Conservation (phyloP, 1,140 invertebrate genomes). For the Macrotrachela quadricornifera region DNA sequence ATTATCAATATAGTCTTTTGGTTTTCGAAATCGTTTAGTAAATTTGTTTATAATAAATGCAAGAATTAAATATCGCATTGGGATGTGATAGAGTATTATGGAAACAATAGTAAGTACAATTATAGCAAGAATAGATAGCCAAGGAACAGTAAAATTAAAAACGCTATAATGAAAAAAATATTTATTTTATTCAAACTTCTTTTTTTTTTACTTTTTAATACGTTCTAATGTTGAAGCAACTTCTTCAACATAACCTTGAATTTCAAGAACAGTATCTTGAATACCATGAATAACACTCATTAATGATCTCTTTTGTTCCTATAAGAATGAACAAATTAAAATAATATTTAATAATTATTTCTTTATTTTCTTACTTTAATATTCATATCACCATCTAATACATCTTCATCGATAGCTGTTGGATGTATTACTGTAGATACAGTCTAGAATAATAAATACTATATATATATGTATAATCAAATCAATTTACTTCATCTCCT, state of each 20-base stretch:
- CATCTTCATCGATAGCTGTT: no score
- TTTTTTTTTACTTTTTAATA: conserved; percentile 58
- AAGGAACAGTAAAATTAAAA: conserved; percentile 89
- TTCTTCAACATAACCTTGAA: conserved; percentile 63
- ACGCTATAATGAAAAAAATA: conserved; percentile 44
- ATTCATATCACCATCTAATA: no score
- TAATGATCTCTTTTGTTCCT: no score
- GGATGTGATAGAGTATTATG: conserved; percentile 66
- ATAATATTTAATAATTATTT: no score
- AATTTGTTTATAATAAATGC: conserved; percentile 52
- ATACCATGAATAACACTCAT: conserved; percentile 29
- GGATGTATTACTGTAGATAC: no score
- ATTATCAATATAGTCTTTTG: conserved; percentile 69
- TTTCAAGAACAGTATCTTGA: conserved; percentile 73
- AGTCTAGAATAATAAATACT: no score
- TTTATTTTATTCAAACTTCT: conserved; percentile 18
- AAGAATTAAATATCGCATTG: conserved; percentile 60
- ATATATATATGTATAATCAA: no score
- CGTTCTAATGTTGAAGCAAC: conserved; percentile 72
- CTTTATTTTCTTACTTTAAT: no score
- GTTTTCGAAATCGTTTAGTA: conserved; percentile 67
- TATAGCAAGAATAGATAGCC: conserved; percentile 75
- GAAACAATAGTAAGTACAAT: conserved; percentile 45
- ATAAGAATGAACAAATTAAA: no score
- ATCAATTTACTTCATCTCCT: conserved; percentile 14